Base-by-base conservation (phyloP, 2,888 invertebrate genomes). In the Ormyrus nitidulus region DNA sequence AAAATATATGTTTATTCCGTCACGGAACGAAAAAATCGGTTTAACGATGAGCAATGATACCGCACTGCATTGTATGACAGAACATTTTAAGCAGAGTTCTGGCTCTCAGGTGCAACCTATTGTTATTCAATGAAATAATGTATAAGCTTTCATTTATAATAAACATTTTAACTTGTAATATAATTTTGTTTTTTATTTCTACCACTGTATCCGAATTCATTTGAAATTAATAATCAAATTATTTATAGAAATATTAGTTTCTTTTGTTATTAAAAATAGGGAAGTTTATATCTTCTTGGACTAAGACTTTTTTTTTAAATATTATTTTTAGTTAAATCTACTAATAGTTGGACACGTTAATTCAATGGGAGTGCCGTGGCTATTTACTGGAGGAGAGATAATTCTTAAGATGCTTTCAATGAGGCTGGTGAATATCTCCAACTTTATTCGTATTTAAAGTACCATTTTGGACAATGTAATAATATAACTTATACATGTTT, bases 121-220 rank as follows among this genome's bases (percentile, higher is more conserved):
- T 88, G 88, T 89, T 89, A 88, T 85, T 85, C 85, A 84, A 86
- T 83, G 81, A 84, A 83, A 82, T 88, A 86, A 86, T 83, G 83
- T 87, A 87, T 89, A 89, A 90, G 88, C 85, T 89, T 89, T 88
- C 85, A 85, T 90, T 89, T 89, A 88, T 88, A 90, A 89, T 89
- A 90, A 90, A 90, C 86, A 87, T 89, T 89, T 86, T 86, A 87
- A 89, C 87, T 89, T 89, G 87, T 87, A 73, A 73, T 73, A 73
- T 56, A 64, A 56, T 65, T 54, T 54, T 34, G 51, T 73, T 46
- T 48, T 34, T 13, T 49, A 56, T 73, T 56, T 58, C 8, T 8
- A 9, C 11, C 49, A 34, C 0, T 34, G 4, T 34, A 34, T 34
- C 4, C 3, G 34, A 4, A 34, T 34, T 34, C 34, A 34, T 34